A percentile compares a stretch with the other conserved stretches of the same genome.
Evolutionary conservation across 2,797 vertebrate genomes (phyloP).

Genomic region (Cephalopachus bancanus): DNA sequence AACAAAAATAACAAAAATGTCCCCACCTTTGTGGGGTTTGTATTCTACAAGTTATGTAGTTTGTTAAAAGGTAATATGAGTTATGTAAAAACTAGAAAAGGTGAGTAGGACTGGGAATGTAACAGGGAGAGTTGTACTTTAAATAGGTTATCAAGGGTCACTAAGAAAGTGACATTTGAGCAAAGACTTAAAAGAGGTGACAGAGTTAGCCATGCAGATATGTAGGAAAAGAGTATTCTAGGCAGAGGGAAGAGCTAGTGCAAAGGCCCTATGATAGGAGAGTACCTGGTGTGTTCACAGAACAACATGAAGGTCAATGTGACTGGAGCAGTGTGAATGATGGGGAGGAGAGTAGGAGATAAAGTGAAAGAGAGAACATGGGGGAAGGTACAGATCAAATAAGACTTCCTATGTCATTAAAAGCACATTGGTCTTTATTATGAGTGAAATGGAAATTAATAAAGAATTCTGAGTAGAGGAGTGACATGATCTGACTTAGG

Average conservation of each 20-base stretch:
- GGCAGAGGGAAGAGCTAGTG: not conserved
- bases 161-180: conserved; percentile 42
- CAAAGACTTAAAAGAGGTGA: conserved; percentile 19
- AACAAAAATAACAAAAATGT: not conserved
- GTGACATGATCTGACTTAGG: not conserved
- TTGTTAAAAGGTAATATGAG: not conserved
- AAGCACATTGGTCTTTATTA: not conserved
- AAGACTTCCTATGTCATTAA: not conserved
- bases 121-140: not conserved
- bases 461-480: not conserved
- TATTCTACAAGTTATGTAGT: conserved; percentile 8
- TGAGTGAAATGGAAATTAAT: not conserved
- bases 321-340: not conserved
- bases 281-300: not conserved
- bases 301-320: not conserved
- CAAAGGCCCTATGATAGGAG: not conserved
- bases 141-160: conserved; percentile 31
- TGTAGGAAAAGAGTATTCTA: conserved; percentile 7
- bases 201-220: not conserved
- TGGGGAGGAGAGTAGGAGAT: conserved; percentile 24
- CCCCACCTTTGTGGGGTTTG: not conserved
- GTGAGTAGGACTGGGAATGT: not conserved
- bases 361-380: conserved; percentile 2
- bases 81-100: conserved; percentile 11
- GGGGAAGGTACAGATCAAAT: not conserved